Conservation (phyloP, 2,113 vertebrate genomes). For the Natator depressus region DNA sequence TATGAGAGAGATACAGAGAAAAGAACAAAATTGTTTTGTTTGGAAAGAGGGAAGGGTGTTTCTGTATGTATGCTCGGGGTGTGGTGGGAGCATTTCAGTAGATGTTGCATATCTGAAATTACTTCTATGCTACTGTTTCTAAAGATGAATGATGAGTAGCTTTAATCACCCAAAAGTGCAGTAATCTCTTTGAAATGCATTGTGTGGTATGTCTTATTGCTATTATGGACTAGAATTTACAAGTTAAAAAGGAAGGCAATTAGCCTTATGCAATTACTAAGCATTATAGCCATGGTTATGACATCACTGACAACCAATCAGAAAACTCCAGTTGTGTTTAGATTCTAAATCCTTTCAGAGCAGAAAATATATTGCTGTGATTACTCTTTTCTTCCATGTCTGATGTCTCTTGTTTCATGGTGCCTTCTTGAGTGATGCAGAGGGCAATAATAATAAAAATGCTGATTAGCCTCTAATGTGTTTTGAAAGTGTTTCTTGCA, state of each 20-base stretch:
- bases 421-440: conserved; percentile 39
- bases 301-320: conserved; percentile 63
- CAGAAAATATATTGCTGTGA: conserved; percentile 44
- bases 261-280: conserved; percentile 68
- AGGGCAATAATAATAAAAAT: conserved; percentile 50
- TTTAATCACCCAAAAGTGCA: conserved; percentile 56
- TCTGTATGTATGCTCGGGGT: not conserved
- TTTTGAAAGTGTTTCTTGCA: conserved; percentile 30
- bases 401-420: conserved; percentile 43
- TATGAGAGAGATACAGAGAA: not conserved
- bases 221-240: conserved; percentile 63
- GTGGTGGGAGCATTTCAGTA: conserved; percentile 2
- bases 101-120: conserved; percentile 44
- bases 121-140: conserved; percentile 62
- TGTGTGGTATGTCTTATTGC: conserved; percentile 49
- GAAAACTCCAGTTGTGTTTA: not conserved
- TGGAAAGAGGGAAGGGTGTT: not conserved
- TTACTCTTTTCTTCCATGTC: conserved; percentile 41
- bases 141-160: conserved; percentile 55
- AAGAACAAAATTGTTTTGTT: not conserved
- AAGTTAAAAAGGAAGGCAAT: conserved; percentile 69
- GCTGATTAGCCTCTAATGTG: not conserved
- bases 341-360: conserved; percentile 42
- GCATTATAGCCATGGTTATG: conserved; percentile 43
- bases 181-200: conserved; percentile 59